Evolutionary conservation across 2,113 vertebrate species (phyloP).

Genomic region (Castor canadensis): DNA sequence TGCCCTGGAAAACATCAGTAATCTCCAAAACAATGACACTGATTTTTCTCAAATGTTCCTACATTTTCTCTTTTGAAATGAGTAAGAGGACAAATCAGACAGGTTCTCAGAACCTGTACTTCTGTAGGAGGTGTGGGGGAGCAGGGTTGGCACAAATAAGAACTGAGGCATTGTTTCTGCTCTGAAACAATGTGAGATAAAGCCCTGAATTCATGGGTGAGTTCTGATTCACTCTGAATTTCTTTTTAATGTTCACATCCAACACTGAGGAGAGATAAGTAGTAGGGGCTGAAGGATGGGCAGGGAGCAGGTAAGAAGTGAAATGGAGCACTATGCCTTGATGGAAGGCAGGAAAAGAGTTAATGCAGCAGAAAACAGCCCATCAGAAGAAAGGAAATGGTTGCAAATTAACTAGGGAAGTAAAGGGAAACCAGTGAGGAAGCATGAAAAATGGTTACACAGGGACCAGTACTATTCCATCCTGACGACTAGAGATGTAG

Average conservation of each 20-base stretch:
- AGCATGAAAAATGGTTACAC: not conserved
- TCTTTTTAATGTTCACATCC: not conserved
- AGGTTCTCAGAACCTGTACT: constrained; percentile 28
- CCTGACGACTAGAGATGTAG: not conserved
- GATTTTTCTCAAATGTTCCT: constrained; percentile 29
- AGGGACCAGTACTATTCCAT: not conserved
- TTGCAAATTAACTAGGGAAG: not conserved
- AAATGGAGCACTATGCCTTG: not conserved
- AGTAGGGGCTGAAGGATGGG: not conserved
- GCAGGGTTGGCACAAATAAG: constrained; percentile 6
- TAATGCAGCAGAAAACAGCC: not conserved
- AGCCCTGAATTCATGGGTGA: not conserved
- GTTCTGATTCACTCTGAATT: constrained; percentile 11
- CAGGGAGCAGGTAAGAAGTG: not conserved
- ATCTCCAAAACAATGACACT: constrained; percentile 57
- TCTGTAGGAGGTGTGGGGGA: constrained; percentile 46
- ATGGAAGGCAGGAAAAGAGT: not conserved
- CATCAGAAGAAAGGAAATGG: not conserved
- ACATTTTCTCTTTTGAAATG: constrained; percentile 22
- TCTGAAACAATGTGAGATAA: not conserved
- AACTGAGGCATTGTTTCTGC: constrained; percentile 59
- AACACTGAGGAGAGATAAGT: not conserved
- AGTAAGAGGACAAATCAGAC: constrained; percentile 42
- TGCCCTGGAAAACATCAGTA: constrained; percentile 37
- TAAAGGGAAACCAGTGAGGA: not conserved